phyloP scores from a whole-genome alignment of 64 coral and sea anemone species.

The Anthopleura sola region DNA sequence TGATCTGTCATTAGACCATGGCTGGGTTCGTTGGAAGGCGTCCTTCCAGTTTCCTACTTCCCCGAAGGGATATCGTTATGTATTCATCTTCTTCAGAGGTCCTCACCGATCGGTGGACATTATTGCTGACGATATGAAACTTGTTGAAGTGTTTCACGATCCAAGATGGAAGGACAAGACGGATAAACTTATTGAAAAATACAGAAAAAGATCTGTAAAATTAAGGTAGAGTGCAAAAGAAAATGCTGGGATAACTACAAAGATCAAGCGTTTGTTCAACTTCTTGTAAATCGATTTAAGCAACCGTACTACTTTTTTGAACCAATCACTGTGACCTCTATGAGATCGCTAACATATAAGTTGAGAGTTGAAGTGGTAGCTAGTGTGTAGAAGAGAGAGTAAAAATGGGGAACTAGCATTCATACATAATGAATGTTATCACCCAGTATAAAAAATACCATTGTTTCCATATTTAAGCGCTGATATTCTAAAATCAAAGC shows the following conservation, averaged over 20 bases:
- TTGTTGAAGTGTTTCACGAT: conserved; percentile 55
- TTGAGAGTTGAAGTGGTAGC: too few relatives aligned
- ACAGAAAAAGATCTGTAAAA: conserved; percentile 60
- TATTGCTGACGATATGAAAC: conserved; percentile 53
- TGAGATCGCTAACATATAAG: too few relatives aligned
- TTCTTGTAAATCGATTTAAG: neutral
- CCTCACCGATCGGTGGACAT: conserved; percentile 70
- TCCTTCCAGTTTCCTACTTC: conserved; percentile 70
- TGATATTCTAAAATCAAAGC: too few relatives aligned
- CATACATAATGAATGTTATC: too few relatives aligned
- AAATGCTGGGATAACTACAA: neutral
- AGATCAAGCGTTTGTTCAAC: neutral
- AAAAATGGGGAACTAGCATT: too few relatives aligned
- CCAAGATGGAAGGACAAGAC: conserved; percentile 55
- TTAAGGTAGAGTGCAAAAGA: conserved; percentile 32
- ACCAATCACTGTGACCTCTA: too few relatives aligned
- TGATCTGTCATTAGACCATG: conserved; percentile 35
- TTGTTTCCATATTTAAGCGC: too few relatives aligned
- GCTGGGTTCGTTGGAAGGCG: conserved; percentile 77
- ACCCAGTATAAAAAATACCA: too few relatives aligned
- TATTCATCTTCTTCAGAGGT: conserved; percentile 84
- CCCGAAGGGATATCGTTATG: conserved; percentile 47
- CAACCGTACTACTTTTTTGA: too few relatives aligned
- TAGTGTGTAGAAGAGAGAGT: too few relatives aligned
- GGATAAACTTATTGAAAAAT: conserved; percentile 58